These are phyloP conservation scores for Dicrostonyx torquatus DNA, from an alignment of 2,797 vertebrate genomes.

Conservation along the genomic window DNA sequence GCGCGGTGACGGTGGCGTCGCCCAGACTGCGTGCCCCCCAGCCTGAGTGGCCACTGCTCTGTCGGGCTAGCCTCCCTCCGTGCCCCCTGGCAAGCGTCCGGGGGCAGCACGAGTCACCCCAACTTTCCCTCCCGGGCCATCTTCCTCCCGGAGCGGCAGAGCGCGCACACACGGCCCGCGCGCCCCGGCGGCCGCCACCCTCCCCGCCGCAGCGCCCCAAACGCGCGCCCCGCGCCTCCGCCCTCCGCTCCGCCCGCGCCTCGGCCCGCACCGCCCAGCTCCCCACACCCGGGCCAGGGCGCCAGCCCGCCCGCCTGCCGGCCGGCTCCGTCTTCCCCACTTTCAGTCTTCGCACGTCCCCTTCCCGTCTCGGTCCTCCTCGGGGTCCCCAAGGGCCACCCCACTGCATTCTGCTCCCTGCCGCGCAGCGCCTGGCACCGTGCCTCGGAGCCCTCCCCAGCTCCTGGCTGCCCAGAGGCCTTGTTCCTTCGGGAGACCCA, in stretches of 20 bases:
- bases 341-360: slow-evolving; percentile 63
- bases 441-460: not conserved
- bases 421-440: slow-evolving; percentile 70
- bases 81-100: slow-evolving; percentile 64
- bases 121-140: slow-evolving; percentile 81
- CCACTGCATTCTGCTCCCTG: slow-evolving; percentile 44
- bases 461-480: slow-evolving; percentile 58
- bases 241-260: slow-evolving; percentile 59
- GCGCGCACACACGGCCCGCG: slow-evolving; percentile 74
- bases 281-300: slow-evolving; percentile 20
- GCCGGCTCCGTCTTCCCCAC: slow-evolving; percentile 32
- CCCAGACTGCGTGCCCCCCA: slow-evolving; percentile 35
- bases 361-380: slow-evolving; percentile 64
- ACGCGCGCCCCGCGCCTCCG: slow-evolving; percentile 70
- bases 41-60: slow-evolving; percentile 55
- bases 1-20: slow-evolving; percentile 44
- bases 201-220: slow-evolving; percentile 74
- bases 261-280: slow-evolving; percentile 61
- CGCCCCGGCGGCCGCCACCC: slow-evolving; percentile 74
- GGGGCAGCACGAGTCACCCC: slow-evolving; percentile 74
- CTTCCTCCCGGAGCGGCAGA: slow-evolving; percentile 57
- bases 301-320: not conserved
- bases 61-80: slow-evolving; percentile 65
- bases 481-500: not conserved
- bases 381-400: not conserved